These are phyloP conservation scores for Catalaphyllia jardinei DNA, from an alignment of 64 coral and sea anemone species.

Conservation along the genomic window DNA sequence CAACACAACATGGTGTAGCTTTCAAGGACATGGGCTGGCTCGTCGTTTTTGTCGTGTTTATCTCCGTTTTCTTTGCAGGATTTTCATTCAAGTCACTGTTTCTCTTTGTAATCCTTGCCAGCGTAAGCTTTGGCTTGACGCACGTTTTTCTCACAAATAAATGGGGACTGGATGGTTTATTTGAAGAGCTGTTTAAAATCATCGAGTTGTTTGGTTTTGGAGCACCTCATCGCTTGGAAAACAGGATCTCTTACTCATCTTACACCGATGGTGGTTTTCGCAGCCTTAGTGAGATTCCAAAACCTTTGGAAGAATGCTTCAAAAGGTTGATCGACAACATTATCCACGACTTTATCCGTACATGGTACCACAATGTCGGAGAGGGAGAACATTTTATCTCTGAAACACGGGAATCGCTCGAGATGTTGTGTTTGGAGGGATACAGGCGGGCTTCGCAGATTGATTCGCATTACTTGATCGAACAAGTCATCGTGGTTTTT, in stretches of 20 bases:
- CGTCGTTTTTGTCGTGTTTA: conserved; percentile 25
- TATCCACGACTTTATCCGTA: conserved; percentile 74
- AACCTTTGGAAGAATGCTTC: conserved; percentile 61
- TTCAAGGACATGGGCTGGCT: conserved; percentile 42
- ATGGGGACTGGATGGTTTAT: conserved; percentile 75
- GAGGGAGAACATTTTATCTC: conserved; percentile 69
- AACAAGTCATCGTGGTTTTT: conserved; percentile 78
- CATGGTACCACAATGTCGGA: conserved; percentile 91
- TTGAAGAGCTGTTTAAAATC: conserved; percentile 80
- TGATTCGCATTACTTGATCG: conserved; percentile 75
- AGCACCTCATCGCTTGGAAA: conserved; percentile 59
- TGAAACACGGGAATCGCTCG: conserved; percentile 61
- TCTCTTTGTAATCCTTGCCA: conserved; percentile 42
- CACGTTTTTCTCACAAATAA: conserved; percentile 66
- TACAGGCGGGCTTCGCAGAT: conserved; percentile 68
- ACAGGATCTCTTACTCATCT: conserved; percentile 12
- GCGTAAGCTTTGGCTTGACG: conserved; percentile 50
- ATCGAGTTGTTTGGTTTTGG: conserved; percentile 85
- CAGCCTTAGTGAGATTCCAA: conserved; percentile 52
- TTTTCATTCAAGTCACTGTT: conserved; percentile 65
- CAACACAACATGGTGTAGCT: conserved; percentile 38
- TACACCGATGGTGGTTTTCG: conserved; percentile 17
- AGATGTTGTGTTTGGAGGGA: conserved; percentile 57
- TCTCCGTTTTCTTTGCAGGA: conserved; percentile 56
- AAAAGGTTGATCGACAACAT: conserved; percentile 68